phyloP scores from a whole-genome alignment of 2,888 invertebrate genomes.

The Achlya flavicornis region DNA sequence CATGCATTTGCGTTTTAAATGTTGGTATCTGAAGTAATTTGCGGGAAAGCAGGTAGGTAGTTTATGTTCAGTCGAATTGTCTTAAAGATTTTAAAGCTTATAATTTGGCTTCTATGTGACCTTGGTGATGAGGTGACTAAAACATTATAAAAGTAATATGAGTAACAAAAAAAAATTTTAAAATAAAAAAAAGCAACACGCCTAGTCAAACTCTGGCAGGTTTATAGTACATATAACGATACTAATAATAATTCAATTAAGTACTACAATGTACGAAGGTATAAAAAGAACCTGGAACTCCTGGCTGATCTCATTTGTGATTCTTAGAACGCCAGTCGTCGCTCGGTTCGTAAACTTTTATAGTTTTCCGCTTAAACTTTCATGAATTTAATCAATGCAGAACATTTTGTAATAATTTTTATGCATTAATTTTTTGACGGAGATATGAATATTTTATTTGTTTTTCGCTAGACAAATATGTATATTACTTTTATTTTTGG shows the following conservation, averaged over 20 bases:
- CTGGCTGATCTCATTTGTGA: constrained; percentile 59
- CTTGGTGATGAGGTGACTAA: too few species aligned
- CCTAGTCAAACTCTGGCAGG: neutral
- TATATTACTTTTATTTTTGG: neutral
- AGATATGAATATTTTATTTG: constrained; percentile 55
- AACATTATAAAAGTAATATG: too few species aligned
- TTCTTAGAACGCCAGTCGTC: constrained; percentile 52
- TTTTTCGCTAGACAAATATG: constrained; percentile 2
- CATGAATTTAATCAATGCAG: constrained; percentile 67
- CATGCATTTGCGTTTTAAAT: neutral
- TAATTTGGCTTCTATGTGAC: too few species aligned
- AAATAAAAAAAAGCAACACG: neutral
- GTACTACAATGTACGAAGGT: constrained; percentile 21
- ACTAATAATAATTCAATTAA: constrained; percentile 9
- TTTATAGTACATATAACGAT: neutral
- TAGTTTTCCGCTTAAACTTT: constrained; percentile 70
- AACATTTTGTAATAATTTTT: constrained; percentile 67
- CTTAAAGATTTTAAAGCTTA: too few species aligned
- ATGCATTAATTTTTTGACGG: constrained; percentile 52
- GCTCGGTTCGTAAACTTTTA: constrained; percentile 64
- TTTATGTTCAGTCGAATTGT: too few species aligned
- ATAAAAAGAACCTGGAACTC: constrained; percentile 26
- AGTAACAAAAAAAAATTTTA: neutral
- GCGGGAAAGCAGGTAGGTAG: too few species aligned
- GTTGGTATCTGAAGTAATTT: neutral